phyloP scores from a whole-genome alignment of 1,140 invertebrate genomes.

The Plodia interpunctella region DNA sequence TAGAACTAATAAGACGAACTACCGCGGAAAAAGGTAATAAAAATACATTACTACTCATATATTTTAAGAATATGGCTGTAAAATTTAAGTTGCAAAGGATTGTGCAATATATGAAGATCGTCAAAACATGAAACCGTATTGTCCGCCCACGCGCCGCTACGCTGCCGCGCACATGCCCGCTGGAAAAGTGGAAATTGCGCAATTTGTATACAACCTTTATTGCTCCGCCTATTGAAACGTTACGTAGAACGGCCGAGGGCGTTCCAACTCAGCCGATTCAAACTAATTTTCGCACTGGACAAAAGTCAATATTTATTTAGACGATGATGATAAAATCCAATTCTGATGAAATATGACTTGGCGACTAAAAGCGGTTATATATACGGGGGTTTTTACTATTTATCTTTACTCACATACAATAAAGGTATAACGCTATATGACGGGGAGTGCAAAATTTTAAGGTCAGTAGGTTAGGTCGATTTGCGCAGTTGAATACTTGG shows the following conservation, averaged over 20 bases:
- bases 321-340: neutral
- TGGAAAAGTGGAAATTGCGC: slow-evolving; percentile 22
- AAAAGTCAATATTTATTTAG: neutral
- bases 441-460: slow-evolving; percentile 8
- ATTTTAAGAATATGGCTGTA: neutral
- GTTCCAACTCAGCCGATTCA: neutral
- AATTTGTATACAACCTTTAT: slow-evolving; percentile 20
- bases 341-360: too few species aligned
- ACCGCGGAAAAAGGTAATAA: too few species aligned
- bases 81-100: neutral
- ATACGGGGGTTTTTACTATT: too few species aligned
- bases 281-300: neutral
- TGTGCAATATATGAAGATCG: slow-evolving; percentile 20
- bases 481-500: slow-evolving; percentile 11
- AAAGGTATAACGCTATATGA: neutral
- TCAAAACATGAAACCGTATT: slow-evolving; percentile 20
- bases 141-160: slow-evolving; percentile 10
- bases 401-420: too few species aligned
- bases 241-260: slow-evolving; percentile 3
- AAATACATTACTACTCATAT: neutral
- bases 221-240: slow-evolving; percentile 20
- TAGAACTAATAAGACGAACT: too few species aligned
- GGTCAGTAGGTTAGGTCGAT: slow-evolving; percentile 19
- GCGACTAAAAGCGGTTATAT: too few species aligned
- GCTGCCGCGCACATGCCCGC: slow-evolving; percentile 15